These are phyloP conservation scores for Hiodon alosoides DNA, from an alignment of 2,113 vertebrate species.

Conservation along the genomic window DNA sequence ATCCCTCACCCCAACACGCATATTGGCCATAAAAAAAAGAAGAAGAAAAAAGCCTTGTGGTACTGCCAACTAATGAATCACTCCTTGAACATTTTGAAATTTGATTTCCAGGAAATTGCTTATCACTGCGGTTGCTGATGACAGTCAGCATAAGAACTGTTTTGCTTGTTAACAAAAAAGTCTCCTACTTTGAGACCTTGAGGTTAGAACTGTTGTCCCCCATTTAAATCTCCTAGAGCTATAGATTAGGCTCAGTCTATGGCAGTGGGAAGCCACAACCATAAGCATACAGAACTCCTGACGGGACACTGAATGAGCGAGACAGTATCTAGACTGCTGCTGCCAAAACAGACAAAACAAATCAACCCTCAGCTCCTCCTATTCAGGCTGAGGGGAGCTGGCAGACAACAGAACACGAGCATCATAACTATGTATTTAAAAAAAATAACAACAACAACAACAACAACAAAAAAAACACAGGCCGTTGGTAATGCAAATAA, in stretches of 20 bases:
- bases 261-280: background rate
- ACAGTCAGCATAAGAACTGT: background rate
- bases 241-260: background rate
- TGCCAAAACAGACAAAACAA: background rate
- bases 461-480: background rate
- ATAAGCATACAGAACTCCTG: background rate
- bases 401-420: background rate
- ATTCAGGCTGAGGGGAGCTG: background rate
- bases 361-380: background rate
- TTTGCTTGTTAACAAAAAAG: background rate
- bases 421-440: background rate
- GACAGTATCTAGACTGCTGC: background rate
- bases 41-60: background rate
- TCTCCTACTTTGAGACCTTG: background rate
- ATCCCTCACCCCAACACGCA: background rate
- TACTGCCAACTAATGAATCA: background rate
- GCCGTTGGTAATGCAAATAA: too few relatives aligned
- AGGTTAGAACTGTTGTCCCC: background rate
- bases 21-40: background rate
- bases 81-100: background rate
- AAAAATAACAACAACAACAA: background rate
- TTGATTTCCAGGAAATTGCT: background rate
- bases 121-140: background rate
- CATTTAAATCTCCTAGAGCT: background rate
- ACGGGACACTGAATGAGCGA: background rate